phyloP scores from a whole-genome alignment of 1,140 invertebrate species.

The Bombus affinis region DNA sequence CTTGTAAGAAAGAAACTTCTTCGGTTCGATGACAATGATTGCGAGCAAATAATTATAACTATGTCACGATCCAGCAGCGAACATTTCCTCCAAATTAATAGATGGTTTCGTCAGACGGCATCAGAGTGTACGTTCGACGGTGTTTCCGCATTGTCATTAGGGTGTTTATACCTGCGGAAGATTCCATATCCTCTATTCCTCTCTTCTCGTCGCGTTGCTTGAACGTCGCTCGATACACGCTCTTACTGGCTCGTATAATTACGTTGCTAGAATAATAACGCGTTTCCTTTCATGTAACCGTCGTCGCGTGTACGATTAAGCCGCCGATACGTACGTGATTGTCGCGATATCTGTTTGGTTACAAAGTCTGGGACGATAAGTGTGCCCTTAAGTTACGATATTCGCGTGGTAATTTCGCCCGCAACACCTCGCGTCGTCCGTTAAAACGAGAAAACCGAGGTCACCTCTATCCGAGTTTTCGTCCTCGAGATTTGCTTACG shows the following conservation, averaged over 20 bases:
- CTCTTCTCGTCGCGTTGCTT: neutral
- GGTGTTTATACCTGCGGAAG: conserved; percentile 12
- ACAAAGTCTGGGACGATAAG: conserved; percentile 8
- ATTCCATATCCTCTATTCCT: neutral
- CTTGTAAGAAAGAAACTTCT: too few relatives aligned
- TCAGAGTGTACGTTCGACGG: too few relatives aligned
- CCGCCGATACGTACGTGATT: neutral
- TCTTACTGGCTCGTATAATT: conserved; percentile 10
- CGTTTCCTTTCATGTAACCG: conserved; percentile 22
- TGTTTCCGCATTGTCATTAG: conserved; percentile 26
- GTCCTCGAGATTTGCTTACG: neutral
- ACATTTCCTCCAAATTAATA: conserved; percentile 18
- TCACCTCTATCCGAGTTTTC: neutral
- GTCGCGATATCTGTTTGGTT: conserved; percentile 26
- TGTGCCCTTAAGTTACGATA: neutral
- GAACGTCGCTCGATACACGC: neutral
- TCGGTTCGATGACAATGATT: neutral
- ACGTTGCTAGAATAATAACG: conserved; percentile 32
- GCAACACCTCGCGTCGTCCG: neutral
- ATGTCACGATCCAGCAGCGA: too few relatives aligned
- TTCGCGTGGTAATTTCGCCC: neutral
- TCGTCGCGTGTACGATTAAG: conserved; percentile 31
- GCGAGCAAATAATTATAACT: neutral
- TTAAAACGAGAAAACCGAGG: neutral
- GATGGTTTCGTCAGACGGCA: neutral